Base-by-base conservation (phyloP, 2,888 invertebrate species). In the Oxycera nigricornis region DNA sequence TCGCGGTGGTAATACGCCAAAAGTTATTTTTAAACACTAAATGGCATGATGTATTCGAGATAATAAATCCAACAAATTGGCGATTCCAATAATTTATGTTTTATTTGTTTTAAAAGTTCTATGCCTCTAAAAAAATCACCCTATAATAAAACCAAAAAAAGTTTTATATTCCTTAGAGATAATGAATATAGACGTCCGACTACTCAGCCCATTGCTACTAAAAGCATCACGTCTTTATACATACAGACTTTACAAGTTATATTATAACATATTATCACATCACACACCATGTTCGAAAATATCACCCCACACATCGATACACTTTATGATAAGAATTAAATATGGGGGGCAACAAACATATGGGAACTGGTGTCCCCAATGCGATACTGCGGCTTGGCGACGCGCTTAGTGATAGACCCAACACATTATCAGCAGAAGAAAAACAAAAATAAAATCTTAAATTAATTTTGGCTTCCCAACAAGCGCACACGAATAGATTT, bases 281-380 rank as follows among this genome's bases (percentile, higher is more conserved):
- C 46, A 46, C 46, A 46, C 46, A 35, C 7, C 6, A 11, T 35
- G 35, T 11, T 7, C 11, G 11, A 3, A 46, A 46, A 46, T 7
- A 46, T 46, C 46, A 46, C 17, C 14, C 46, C 6, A 46, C 46
- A 46, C 46, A 35, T 35, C 11, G n/a, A 46, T 17, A 46, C 46
- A 46, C 11, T n/a, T 3, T 46, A 14, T 46, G 46, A 46, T 46
- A 46, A 46, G 46, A 46, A 46, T n/a, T 46, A 46, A 46, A 46
- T 46, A 17, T 46, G 46, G 65, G 65, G 65, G 65, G 65, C 65
- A 65, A 65, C 65, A 65, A 65, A 65, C 41, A 41, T 65, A 65
- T 65, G 65, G 24, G 39, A 9, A 14, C 41, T 65, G 59, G 30
- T 70, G 70, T 31, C 70, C 52, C 35, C 55, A 70, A 70, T 70